Evolutionary conservation across 2,797 vertebrate genomes (phyloP), one percentile per base, ranked within the genome.

Genomic region (Enteromius trimaculatus): DNA sequence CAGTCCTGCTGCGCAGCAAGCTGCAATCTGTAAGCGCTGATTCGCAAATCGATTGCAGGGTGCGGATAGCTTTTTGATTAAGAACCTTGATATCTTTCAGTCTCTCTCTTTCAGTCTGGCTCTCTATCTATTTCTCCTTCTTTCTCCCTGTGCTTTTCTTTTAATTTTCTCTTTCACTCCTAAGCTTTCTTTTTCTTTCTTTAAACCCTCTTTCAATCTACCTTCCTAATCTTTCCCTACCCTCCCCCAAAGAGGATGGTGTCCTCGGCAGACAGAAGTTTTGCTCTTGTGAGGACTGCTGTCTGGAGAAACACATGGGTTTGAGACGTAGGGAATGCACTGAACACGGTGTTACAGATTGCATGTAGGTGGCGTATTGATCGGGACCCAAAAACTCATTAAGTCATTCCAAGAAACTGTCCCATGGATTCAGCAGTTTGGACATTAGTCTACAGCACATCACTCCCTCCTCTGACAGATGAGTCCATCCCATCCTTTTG

Each of bases 41-140:
- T 88, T 85, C 81, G 86, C 86, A 90, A 91, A 92, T 91, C 87
- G 88, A 91, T 90, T 81, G 79, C 75, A 23, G 29, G 69, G 53
- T 42, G 81, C 78, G 84, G 89, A 89, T 87, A 89, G 88, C 88
- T 90, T 92, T 91, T 92, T 90, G 86, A 93, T 92, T 89, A 91
- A 91, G 88, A 91, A 84, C 84, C 82, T 84, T 89, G 80, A 88
- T 89, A 80, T 85, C 82, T 80, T 82, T 88, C 80, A 77, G 79
- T 86, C 72, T 51, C 60, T 86, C 74, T n/a, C n/a, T n/a, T n/a
- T n/a, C n/a, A n/a, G n/a, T 85, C 55, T 16, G 5, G 34, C 66
- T 82, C 31, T 29, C 39, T 53, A 3, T 76, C 72, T 84, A 29
- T 64, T 60, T 83, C 23, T 58, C 8, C 26, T 37, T 55, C 49